phyloP scores from a whole-genome alignment of 2,113 vertebrate genomes.

The Tapirus terrestris region DNA sequence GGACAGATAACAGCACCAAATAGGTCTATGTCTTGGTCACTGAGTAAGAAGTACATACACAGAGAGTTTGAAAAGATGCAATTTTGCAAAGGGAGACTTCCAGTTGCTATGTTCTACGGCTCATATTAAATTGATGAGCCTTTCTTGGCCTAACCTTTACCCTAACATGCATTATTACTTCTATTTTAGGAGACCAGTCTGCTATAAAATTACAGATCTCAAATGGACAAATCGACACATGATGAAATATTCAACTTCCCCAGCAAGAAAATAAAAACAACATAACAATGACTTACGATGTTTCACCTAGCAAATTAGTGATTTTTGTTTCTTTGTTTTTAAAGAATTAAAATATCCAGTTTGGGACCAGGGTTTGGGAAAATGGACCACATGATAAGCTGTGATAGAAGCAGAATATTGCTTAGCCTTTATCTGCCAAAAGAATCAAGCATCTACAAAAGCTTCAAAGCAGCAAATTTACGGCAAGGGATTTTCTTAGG shows the following conservation, averaged over 20 bases:
- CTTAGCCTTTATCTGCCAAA: not conserved
- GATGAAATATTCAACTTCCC: not conserved
- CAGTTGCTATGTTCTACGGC: not conserved
- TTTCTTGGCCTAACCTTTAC: not conserved
- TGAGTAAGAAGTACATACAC: not conserved
- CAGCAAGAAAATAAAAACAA: not conserved
- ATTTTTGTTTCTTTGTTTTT: conserved; percentile 2
- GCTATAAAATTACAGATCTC: not conserved
- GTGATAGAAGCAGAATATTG: not conserved
- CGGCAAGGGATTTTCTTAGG: not conserved
- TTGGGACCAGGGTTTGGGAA: not conserved
- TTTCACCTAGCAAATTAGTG: not conserved
- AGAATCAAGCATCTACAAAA: not conserved
- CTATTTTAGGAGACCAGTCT: not conserved
- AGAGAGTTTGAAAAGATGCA: not conserved
- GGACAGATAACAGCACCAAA: not conserved
- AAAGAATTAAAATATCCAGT: not conserved
- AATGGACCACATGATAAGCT: not conserved
- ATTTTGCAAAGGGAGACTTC: not conserved
- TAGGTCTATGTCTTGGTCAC: not conserved
- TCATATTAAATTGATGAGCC: not conserved
- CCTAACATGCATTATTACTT: not conserved
- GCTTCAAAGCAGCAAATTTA: not conserved
- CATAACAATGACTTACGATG: not conserved
- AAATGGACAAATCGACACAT: not conserved